Evolutionary conservation across 2,888 invertebrate genomes (phyloP).

Genomic region (Pollenia griseotomentosa): DNA sequence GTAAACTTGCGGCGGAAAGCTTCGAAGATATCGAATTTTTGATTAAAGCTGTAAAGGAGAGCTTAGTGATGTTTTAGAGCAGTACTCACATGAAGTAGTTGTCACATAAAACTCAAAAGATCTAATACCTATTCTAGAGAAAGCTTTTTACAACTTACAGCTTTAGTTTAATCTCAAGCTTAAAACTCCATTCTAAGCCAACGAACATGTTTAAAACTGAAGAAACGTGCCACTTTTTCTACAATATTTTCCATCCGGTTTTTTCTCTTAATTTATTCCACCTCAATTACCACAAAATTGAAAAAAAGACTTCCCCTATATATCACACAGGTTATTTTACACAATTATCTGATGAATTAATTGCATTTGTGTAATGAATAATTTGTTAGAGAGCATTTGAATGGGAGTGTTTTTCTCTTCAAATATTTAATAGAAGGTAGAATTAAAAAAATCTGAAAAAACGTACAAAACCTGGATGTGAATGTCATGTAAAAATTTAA

Average conservation of each 20-base stretch:
- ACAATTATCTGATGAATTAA: conserved; percentile 68
- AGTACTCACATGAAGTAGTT: no score
- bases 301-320: neutral
- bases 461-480: conserved; percentile 52
- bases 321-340: conserved; percentile 29
- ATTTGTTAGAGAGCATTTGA: conserved; percentile 55
- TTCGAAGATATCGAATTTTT: no score
- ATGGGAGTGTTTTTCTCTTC: conserved; percentile 25
- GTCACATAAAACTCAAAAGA: neutral
- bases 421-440: conserved; percentile 30
- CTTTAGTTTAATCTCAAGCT: no score
- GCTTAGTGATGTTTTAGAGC: no score
- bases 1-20: no score
- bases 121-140: neutral
- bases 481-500: conserved; percentile 61
- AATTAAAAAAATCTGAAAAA: conserved; percentile 7
- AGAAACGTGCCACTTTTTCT: no score
- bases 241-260: conserved; percentile 4
- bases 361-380: conserved; percentile 67
- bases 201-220: no score
- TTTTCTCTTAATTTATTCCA: conserved; percentile 30
- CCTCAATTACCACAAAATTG: conserved; percentile 25
- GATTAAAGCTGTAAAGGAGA: no score
- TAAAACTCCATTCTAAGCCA: no score
- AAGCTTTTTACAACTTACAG: neutral